phyloP scores from a whole-genome alignment of 2,888 invertebrate genomes.

The Alviniconcha strummeri region DNA sequence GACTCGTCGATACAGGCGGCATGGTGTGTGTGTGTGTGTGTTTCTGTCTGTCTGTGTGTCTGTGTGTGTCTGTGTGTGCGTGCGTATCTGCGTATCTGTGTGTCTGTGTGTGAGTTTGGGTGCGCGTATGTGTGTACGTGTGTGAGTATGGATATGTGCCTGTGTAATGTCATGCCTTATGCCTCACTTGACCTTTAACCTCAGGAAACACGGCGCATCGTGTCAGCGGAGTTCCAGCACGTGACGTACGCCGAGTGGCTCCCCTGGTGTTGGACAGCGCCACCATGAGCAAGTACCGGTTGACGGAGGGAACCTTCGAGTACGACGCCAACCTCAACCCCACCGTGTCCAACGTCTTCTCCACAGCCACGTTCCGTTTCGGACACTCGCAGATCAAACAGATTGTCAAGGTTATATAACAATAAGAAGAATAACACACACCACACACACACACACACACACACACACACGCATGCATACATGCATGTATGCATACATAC shows the following conservation, averaged over 20 bases:
- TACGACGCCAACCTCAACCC: conserved; percentile 34
- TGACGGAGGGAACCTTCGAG: conserved; percentile 29
- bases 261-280: background rate
- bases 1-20: background rate
- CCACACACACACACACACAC: conserved; percentile 5
- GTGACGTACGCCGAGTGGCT: conserved; percentile 40
- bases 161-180: too few species aligned
- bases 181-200: too few species aligned
- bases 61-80: too few species aligned
- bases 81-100: background rate
- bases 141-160: too few species aligned
- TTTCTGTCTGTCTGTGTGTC: too few species aligned
- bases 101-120: background rate
- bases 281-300: conserved; percentile 12
- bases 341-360: conserved; percentile 33
- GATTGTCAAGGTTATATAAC: conserved; percentile 13
- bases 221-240: conserved; percentile 25
- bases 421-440: background rate
- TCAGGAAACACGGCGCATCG: conserved; percentile 15
- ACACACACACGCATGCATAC: background rate
- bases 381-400: conserved; percentile 37
- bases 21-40: background rate
- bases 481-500: background rate
- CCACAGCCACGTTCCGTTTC: conserved; percentile 37
- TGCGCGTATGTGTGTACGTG: too few species aligned